Evolutionary conservation across 2,113 vertebrate species (phyloP), one percentile per base, ranked within the genome.

Genomic region (Semnornis frantzii): DNA sequence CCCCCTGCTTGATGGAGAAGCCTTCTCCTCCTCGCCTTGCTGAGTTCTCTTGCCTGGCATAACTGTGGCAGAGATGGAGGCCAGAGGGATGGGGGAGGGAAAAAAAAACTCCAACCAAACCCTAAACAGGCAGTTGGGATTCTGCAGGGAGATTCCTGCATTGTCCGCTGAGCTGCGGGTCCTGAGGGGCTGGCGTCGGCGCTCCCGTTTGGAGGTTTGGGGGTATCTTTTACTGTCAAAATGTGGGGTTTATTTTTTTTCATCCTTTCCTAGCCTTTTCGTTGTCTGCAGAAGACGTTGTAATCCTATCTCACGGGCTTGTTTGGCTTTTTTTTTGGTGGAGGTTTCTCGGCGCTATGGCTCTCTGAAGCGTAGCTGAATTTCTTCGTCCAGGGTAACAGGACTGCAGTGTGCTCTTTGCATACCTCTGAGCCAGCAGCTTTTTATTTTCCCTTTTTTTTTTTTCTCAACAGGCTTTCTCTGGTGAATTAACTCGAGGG

Each of bases 91-190:
- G 34, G 44, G 44, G 15, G 44, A 17, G 16, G 44, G 28, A 15
- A 2, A 8, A 10, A 42, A 8, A 9, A n/a, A 18, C 10, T 17
- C 46, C 46, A 39, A 17, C 17, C 46, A 8, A 23, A 50, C 48
- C 48, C 48, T 11, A 60, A 82, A 62, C n/a, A 55, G 17, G 63
- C 70, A n/a, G n/a, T 9, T 74, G 31, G 25, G 93, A 50, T 92
- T 82, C 92, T 90, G 92, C 90, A 42, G 94, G 85, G 84, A 94
- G 52, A 92, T 73, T 69, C 83, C 88, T 94, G 91, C 83, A 42
- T 95, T 89, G 92, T 83, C 14, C 84, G 81, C 46, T 0, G 33
- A 82, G 77, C 83, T 59, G 83, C 80, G 14, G 28, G 55, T 11
- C 77, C 86, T 78, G 20, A 8, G 77, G 52, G 69, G 76, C 90